Base-by-base conservation (phyloP, 1,140 invertebrate species). In the Polyergus mexicanus region DNA sequence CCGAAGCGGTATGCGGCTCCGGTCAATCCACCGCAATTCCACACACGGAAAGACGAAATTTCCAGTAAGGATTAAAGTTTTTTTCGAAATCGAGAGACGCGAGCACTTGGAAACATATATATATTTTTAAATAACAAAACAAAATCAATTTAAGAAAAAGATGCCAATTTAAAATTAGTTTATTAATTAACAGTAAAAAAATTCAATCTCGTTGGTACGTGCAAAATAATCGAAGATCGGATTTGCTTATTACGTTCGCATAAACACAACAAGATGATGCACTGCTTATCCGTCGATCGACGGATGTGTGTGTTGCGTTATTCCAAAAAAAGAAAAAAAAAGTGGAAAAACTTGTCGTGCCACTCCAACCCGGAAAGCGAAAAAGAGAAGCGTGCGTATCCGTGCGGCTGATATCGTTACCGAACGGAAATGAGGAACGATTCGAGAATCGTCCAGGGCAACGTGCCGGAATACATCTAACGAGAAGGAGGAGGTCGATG, bases 381-480 rank as follows among this genome's bases (percentile, higher is more conserved):
- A 32, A 38, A 60, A 75, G 68, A 75, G 75, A 86, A 77, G 47
- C 25, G 32, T 7, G n/a, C n/a, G 13, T 41, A 11, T n/a, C 13
- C 51, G 63, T 44, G 11, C 51, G 44, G 41, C 51, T 22, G 88
- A 87, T 84, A 77, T 90, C 68, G 88, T 90, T 90, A 85, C 41
- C 22, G 62, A 88, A 76, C 83, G 89, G 88, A 90, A 90, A 90
- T 90, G 88, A 90, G 76, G 25, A 80, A 80, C 86, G 89, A 90
- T 89, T 85, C 68, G 65, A 83, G 76, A 89, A 85, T 72, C 69
- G 44, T 41, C 54, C 54, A 16, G 19, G 44, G 19, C 47, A 22
- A 56, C 60, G 65, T 58, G 32, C 65, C 76, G n/a, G 35, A 65
- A 44, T 41, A 28, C n/a, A 44, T 41, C 25, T 54, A 35, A 62